Evolutionary conservation across 2,888 invertebrate genomes (phyloP), one percentile per base, ranked within the genome.

Genomic region (Parasteatoda lunata): DNA sequence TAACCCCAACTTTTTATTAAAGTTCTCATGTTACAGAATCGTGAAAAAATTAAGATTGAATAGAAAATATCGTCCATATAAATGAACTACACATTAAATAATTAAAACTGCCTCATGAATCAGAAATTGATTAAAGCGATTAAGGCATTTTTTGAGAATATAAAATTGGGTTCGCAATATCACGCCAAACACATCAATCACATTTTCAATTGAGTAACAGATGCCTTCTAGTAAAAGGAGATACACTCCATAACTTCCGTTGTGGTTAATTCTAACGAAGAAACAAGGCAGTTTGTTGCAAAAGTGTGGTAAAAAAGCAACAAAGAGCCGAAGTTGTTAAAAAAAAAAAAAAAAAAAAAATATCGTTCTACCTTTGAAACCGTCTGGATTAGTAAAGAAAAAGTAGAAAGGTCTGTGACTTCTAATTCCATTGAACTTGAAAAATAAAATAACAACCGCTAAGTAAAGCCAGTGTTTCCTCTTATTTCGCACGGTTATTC

Each of bases 371-470:
- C 15, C 45, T 52, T 54, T 72, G n/a, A 49, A 11, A 48, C 48
- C 64, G 72, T 51, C n/a, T 15, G 52, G 45, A 47, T 15, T 59
- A 84, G 76, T 13, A 59, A 59, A 59, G 59, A n/a, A 59, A 59
- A 59, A 59, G 30, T 30, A 30, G 13, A 11, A 5, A 84, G 84
- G 84, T 85, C 85, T 80, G 85, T 85, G 79, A 84, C 84, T 84
- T 65, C 65, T 78, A 68, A 78, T 76, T 80, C 79, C 79, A 79
- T 80, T 85, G 85, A 85, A 85, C 85, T 86, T 80, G 80, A 79
- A 81, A 79, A 85, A 69, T 69, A 78, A 84, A 30, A 84, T 79
- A 84, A 79, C 75, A 79, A 85, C 65, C 76, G 47, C 75, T 76
- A 48, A 69, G 76, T 78, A 73, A 79, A 79, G 75, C 75, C 75